phyloP scores from a whole-genome alignment of 1,140 invertebrate species.

The Littorina saxatilis region DNA sequence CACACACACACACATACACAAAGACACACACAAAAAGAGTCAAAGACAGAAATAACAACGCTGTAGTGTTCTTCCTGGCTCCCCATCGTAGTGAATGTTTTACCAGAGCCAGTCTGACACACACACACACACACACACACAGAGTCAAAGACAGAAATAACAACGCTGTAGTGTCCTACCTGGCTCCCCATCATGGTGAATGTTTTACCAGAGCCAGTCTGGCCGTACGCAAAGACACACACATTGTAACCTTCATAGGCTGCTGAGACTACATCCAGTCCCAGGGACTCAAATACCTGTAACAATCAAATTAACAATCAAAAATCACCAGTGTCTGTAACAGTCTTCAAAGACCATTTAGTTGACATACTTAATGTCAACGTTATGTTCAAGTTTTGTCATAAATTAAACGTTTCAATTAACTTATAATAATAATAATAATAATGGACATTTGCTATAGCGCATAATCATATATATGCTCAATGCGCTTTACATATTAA shows the following conservation, averaged over 20 bases:
- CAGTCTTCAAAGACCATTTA: no score
- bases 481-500: no score
- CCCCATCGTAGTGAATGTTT: conserved; percentile 85
- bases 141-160: conserved; percentile 74
- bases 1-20: conserved; percentile 18
- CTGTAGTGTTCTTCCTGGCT: no score
- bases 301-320: no score
- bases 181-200: conserved; percentile 80
- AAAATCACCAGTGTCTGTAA: no score
- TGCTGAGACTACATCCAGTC: conserved; percentile 86
- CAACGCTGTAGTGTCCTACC: no score
- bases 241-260: conserved; percentile 96
- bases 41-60: conserved; percentile 76
- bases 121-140: conserved; percentile 96
- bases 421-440: no score
- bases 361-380: no score
- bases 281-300: conserved; percentile 89
- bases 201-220: conserved; percentile 96
- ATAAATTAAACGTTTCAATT: no score
- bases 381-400: no score
- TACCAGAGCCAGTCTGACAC: conserved; percentile 95
- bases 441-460: no score
- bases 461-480: no score
- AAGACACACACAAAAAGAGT: conserved; percentile 36
- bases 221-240: conserved; percentile 97